phyloP scores from a whole-genome alignment of 2,888 invertebrate genomes.

The Gymnoscelis rufifasciata region DNA sequence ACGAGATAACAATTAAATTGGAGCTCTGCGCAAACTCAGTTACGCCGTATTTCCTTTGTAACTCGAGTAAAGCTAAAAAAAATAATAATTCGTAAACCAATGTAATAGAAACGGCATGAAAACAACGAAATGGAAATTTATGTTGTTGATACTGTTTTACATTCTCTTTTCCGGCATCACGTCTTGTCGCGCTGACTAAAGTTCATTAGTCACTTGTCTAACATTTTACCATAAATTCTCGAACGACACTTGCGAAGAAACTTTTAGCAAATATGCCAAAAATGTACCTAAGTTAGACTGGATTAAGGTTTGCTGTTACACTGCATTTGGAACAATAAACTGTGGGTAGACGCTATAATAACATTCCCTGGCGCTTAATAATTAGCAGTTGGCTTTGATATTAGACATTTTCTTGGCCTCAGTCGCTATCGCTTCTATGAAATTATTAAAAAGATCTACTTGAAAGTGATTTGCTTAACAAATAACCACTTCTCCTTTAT shows the following conservation, averaged over 20 bases:
- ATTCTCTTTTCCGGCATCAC: constrained; percentile 55
- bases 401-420: constrained; percentile 31
- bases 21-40: constrained; percentile 11
- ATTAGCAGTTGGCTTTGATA: constrained; percentile 36
- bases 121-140: constrained; percentile 45
- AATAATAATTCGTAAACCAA: constrained; percentile 28
- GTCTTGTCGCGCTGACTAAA: constrained; percentile 54
- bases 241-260: constrained; percentile 44
- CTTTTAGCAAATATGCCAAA: constrained; percentile 41
- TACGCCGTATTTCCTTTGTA: constrained; percentile 19
- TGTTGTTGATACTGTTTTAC: constrained; percentile 53
- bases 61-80: constrained; percentile 20
- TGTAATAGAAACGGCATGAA: constrained; percentile 36
- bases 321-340: constrained; percentile 30
- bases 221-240: constrained; percentile 51
- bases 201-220: constrained; percentile 60
- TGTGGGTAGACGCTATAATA: constrained; percentile 34
- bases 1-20: constrained; percentile 7
- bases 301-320: constrained; percentile 25
- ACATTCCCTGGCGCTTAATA: constrained; percentile 31
- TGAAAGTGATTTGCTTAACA: constrained; percentile 11
- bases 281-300: constrained; percentile 31
- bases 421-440: too few species aligned
- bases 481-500: too few species aligned
- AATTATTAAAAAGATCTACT: constrained; percentile 19